Conservation (phyloP, 2,888 invertebrate species). For the Dasypolia templi region DNA sequence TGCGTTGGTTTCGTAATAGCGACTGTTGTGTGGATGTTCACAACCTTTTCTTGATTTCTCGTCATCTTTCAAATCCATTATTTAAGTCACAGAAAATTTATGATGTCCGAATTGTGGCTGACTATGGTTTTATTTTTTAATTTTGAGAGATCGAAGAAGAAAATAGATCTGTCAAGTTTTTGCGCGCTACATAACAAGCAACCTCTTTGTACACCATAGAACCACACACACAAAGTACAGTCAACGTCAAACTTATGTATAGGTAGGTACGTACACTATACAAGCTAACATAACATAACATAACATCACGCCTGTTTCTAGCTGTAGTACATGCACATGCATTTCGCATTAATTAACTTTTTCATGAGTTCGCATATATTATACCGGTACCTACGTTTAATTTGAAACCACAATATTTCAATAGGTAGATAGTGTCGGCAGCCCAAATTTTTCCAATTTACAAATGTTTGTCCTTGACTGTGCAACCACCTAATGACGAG, state of each 20-base stretch:
- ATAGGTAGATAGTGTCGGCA: no score
- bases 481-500: neutral
- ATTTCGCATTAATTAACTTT: neutral
- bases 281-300: neutral
- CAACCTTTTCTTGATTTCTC: slow-evolving; percentile 35
- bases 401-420: no score
- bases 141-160: slow-evolving; percentile 12
- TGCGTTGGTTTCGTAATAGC: slow-evolving; percentile 39
- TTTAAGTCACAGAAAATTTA: slow-evolving; percentile 69
- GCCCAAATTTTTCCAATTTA: no score
- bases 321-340: neutral
- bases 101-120: slow-evolving; percentile 39
- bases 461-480: no score
- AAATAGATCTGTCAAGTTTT: slow-evolving; percentile 18
- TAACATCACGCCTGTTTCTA: neutral
- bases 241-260: neutral
- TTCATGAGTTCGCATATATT: neutral
- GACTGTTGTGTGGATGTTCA: slow-evolving; percentile 29
- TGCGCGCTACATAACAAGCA: neutral
- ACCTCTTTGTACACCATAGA: slow-evolving; percentile 15
- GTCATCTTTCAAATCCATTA: slow-evolving; percentile 62
- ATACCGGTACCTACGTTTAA: no score
- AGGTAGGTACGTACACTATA: neutral
- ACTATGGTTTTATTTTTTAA: slow-evolving; percentile 22
- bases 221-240: slow-evolving; percentile 2